Evolutionary conservation across 2,797 vertebrate species (phyloP).

Genomic region (Micrastur ruficollis): DNA sequence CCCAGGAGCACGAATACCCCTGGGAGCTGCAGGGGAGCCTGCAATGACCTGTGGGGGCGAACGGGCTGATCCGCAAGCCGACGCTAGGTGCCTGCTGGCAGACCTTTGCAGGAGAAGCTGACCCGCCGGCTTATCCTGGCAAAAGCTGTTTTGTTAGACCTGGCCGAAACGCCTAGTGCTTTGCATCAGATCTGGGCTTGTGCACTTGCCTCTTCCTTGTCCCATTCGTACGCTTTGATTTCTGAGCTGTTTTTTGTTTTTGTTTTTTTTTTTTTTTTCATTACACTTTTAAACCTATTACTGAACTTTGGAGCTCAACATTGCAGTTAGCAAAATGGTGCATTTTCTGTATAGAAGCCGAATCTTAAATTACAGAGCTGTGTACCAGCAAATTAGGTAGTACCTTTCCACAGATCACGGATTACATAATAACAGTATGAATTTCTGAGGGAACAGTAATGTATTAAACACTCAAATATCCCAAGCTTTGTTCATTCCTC

Average conservation of each 20-base stretch:
- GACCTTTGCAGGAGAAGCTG: background rate
- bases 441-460: background rate
- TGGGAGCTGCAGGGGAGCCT: background rate
- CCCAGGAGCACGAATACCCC: accelerated
- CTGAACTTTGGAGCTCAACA: background rate
- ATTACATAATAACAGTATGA: background rate
- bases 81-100: accelerated
- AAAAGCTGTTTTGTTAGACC: background rate
- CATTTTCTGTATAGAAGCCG: background rate
- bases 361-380: background rate
- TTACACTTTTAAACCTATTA: background rate
- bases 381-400: background rate
- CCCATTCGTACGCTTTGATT: background rate
- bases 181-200: slow-evolving; percentile 56
- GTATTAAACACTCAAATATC: background rate
- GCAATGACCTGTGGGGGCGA: background rate
- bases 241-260: slow-evolving; percentile 2
- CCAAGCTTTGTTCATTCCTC: background rate
- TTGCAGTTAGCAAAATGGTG: background rate
- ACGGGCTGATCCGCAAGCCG: background rate
- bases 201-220: slow-evolving; percentile 36
- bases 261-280: background rate
- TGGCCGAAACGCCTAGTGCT: background rate
- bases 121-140: background rate
- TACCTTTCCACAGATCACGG: background rate